Conservation (phyloP, 2,888 invertebrate species). For the Lepidocyrtinus sp. region DNA sequence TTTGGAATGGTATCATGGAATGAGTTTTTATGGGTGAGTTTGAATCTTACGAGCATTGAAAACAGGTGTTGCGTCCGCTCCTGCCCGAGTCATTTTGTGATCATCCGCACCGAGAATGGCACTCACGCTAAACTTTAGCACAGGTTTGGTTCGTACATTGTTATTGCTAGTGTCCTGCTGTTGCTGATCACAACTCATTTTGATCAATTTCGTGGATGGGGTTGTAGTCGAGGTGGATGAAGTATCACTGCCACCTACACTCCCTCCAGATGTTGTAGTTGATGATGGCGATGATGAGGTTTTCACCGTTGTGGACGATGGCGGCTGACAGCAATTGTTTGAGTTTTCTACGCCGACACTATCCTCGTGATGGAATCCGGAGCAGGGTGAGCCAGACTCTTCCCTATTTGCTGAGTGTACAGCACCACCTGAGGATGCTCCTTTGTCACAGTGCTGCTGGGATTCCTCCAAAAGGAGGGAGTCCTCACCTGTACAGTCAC, state of each 20-base stretch:
- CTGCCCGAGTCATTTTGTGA: constrained; percentile 62
- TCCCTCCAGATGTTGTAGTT: constrained; percentile 35
- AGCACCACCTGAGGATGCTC: constrained; percentile 35
- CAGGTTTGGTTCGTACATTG: constrained; percentile 77
- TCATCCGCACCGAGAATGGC: constrained; percentile 85
- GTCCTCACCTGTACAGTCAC: constrained; percentile 50
- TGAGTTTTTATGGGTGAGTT: neutral
- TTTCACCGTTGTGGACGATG: neutral
- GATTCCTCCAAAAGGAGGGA: constrained; percentile 38
- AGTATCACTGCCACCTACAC: constrained; percentile 13
- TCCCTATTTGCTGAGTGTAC: constrained; percentile 26
- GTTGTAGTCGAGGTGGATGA: constrained; percentile 29
- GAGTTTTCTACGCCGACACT: constrained; percentile 32
- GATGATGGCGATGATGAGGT: constrained; percentile 7
- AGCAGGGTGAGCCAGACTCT: constrained; percentile 39
- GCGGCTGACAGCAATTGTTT: constrained; percentile 45
- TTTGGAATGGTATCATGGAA: neutral
- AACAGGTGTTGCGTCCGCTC: constrained; percentile 65
- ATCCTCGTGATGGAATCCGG: constrained; percentile 44
- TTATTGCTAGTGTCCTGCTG: constrained; percentile 57
- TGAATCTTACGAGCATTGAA: constrained; percentile 68
- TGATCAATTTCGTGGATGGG: constrained; percentile 46
- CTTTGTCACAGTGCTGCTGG: constrained; percentile 47
- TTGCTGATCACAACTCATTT: constrained; percentile 61
- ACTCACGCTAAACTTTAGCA: constrained; percentile 93